A percentile compares a stretch with the other conserved stretches of the same genome.
phyloP scores from a whole-genome alignment of 2,797 vertebrate genomes.

The Lindbergichthys nudifrons region DNA sequence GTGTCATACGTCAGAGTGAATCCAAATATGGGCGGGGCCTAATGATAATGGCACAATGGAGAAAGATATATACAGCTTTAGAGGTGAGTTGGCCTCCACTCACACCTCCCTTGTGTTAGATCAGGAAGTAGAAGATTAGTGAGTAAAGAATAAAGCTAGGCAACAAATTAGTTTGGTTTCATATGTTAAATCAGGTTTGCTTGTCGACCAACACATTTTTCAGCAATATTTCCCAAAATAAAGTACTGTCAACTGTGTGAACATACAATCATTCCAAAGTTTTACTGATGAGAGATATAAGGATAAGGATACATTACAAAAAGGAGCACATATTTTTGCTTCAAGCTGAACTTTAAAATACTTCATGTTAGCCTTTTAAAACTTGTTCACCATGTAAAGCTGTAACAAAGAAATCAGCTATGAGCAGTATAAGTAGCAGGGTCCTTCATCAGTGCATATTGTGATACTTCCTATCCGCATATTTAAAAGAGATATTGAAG shows the following conservation, averaged over 20 bases:
- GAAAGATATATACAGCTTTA: background rate
- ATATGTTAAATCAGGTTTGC: background rate
- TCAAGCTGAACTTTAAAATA: background rate
- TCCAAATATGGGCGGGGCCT: background rate
- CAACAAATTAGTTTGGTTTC: background rate
- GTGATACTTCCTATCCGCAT: background rate
- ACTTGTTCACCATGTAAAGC: background rate
- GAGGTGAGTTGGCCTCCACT: background rate
- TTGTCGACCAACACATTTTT: too few species aligned
- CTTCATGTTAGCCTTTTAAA: background rate
- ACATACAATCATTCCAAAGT: background rate
- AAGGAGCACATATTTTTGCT: background rate
- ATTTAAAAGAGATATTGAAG: constrained; percentile 3
- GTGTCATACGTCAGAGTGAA: background rate
- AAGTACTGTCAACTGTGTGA: background rate
- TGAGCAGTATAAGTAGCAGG: background rate
- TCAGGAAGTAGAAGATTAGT: background rate
- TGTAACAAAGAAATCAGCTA: background rate
- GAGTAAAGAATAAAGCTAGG: background rate
- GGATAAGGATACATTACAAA: background rate
- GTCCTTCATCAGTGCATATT: background rate
- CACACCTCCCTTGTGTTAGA: background rate
- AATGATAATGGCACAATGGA: background rate
- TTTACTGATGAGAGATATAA: background rate
- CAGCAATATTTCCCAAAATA: too few species aligned